A percentile compares a stretch with the other conserved stretches of the same genome.
Evolutionary conservation across 2,888 invertebrate genomes (phyloP).

Genomic region (Conchocele bisecta): DNA sequence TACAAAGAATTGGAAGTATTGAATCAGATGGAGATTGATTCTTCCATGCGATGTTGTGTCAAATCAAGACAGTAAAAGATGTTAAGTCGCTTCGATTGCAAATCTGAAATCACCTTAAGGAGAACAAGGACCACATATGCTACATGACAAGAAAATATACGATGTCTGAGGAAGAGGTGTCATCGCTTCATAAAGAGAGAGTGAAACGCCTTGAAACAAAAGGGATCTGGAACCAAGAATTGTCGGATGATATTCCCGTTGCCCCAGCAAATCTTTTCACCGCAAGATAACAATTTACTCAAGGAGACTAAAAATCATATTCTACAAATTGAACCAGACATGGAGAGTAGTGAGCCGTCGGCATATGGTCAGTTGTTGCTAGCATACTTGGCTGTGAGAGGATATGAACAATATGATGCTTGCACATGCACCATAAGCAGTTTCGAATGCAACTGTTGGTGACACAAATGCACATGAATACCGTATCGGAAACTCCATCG

Average conservation of each 20-base stretch:
- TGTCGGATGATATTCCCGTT: conserved; percentile 26
- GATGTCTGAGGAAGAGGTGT: not conserved
- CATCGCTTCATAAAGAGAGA: not conserved
- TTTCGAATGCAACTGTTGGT: too few relatives aligned
- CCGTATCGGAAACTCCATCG: too few relatives aligned
- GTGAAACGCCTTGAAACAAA: not conserved
- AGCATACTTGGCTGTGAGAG: conserved; percentile 9
- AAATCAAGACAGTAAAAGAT: not conserved
- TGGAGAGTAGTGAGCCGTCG: not conserved
- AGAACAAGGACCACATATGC: conserved; percentile 2
- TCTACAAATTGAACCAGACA: conserved; percentile 4
- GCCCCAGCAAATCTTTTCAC: conserved; percentile 8
- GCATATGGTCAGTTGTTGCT: not conserved
- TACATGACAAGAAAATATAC: not conserved
- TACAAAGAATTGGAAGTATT: not conserved
- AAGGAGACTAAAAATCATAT: conserved; percentile 11
- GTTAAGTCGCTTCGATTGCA: not conserved
- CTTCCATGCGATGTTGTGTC: not conserved
- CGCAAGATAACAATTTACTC: conserved; percentile 13
- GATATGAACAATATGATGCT: conserved; percentile 10
- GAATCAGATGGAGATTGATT: conserved; percentile 15
- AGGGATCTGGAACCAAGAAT: conserved; percentile 20
- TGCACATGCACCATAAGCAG: not conserved
- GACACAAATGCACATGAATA: too few relatives aligned
- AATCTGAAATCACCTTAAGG: not conserved